A percentile compares a stretch with the other conserved stretches of the same genome.
These are phyloP conservation scores for Ectobius pallidus DNA, from an alignment of 2,888 invertebrate species.

Conservation along the genomic window DNA sequence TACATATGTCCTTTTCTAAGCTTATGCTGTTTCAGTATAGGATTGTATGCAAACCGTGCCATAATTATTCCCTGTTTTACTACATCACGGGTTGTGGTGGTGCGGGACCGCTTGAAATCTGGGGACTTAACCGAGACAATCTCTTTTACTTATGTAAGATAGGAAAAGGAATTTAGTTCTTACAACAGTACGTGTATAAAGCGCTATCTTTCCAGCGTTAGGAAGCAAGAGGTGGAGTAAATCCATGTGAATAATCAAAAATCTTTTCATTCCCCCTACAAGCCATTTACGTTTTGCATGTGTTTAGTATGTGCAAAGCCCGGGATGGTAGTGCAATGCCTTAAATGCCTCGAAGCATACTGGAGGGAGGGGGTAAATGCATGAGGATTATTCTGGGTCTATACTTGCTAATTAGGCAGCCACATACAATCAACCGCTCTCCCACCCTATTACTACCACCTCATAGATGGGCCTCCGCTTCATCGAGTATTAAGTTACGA, in stretches of 20 bases:
- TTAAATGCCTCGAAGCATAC: neutral
- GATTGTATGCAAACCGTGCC: neutral
- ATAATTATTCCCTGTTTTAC: constrained; percentile 15
- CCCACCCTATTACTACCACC: neutral
- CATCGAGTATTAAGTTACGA: neutral
- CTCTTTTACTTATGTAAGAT: neutral
- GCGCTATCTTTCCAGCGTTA: too few species aligned
- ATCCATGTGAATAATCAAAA: neutral
- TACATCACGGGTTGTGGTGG: too few species aligned
- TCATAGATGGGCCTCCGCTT: neutral
- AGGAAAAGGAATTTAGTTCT: neutral
- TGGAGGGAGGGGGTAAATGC: neutral
- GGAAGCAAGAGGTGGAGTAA: too few species aligned
- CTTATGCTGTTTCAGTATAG: neutral
- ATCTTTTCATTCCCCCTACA: neutral
- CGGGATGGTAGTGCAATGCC: neutral
- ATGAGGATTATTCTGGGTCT: constrained; percentile 18
- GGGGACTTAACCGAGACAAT: neutral
- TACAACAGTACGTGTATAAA: neutral
- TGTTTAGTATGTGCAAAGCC: neutral
- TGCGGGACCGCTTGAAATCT: constrained; percentile 4
- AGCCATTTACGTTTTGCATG: neutral
- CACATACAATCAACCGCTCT: neutral
- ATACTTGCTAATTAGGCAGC: constrained; percentile 9
- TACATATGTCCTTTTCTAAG: neutral